These are phyloP conservation scores for Oikopleura albicans DNA, from an alignment of 23 tunicate genomes.

Conservation along the genomic window DNA sequence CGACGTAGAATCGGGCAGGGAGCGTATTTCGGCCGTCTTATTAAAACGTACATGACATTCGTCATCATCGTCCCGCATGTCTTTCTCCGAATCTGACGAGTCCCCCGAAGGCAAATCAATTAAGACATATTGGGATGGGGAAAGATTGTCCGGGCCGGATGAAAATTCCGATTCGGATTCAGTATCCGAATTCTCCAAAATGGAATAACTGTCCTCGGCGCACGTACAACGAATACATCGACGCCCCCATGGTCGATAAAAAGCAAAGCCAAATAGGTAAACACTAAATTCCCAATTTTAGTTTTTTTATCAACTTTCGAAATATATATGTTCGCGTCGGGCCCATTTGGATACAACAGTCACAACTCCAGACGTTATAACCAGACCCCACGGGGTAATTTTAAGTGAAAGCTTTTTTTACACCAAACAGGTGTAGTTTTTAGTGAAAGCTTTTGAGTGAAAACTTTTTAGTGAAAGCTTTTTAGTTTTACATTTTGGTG, in stretches of 20 bases:
- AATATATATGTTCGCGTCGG: not conserved
- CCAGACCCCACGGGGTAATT: too few relatives aligned
- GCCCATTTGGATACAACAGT: too few relatives aligned
- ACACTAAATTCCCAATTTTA: too few relatives aligned
- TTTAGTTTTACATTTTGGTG: too few relatives aligned
- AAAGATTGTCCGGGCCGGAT: not conserved
- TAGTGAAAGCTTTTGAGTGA: too few relatives aligned
- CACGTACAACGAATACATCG: constrained; percentile 77
- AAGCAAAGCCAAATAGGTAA: constrained; percentile 49
- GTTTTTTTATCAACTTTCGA: not conserved
- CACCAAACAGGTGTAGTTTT: too few relatives aligned
- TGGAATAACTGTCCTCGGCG: constrained; percentile 28
- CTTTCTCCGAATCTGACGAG: not conserved
- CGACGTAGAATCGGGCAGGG: not conserved
- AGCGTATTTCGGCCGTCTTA: not conserved
- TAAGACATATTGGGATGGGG: not conserved
- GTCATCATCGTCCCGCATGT: too few relatives aligned
- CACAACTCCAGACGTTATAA: too few relatives aligned
- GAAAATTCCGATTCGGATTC: not conserved
- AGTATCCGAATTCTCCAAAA: not conserved
- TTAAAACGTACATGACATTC: not conserved
- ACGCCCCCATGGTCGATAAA: constrained; percentile 67
- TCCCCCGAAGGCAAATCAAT: not conserved
- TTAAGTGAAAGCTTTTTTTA: too few relatives aligned
- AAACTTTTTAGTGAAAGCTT: too few relatives aligned